Percentiles rank a stretch among this genome's conserved stretches.
Conservation (phyloP, 2,888 invertebrate species). For the Apotomis turbidana region DNA sequence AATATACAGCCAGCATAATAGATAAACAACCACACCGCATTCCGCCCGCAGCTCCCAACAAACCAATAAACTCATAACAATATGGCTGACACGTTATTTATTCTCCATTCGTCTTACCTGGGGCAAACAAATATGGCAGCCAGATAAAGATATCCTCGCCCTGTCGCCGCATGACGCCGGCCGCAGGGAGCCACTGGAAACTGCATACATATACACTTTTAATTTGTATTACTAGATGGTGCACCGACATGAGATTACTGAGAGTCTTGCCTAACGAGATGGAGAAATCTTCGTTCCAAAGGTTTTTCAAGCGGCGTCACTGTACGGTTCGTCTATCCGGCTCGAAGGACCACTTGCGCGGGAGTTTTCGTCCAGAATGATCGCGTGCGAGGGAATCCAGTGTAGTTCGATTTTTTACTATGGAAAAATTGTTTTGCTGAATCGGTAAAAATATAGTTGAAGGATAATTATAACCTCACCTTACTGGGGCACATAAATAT, state of each 20-base stretch:
- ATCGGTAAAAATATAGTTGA: too few species aligned
- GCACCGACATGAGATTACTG: too few species aligned
- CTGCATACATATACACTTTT: constrained; percentile 19
- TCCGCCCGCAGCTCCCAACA: constrained; percentile 26
- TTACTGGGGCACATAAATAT: constrained; percentile 21
- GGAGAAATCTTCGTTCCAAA: background rate
- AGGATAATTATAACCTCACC: too few species aligned
- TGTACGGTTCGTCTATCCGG: constrained; percentile 24
- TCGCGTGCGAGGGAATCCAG: too few species aligned
- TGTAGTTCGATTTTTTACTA: too few species aligned
- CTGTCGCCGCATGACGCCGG: constrained; percentile 39
- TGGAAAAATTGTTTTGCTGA: too few species aligned
- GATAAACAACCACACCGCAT: background rate
- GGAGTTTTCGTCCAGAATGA: constrained; percentile 11
- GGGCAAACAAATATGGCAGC: constrained; percentile 5
- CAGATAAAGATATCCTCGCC: constrained; percentile 35
- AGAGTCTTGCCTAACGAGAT: too few species aligned
- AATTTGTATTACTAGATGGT: constrained; percentile 40
- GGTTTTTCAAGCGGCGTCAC: constrained; percentile 5
- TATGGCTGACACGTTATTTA: constrained; percentile 41
- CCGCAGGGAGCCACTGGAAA: constrained; percentile 4
- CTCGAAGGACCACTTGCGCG: constrained; percentile 32
- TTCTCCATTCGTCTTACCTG: constrained; percentile 39
- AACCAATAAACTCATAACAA: constrained; percentile 14
- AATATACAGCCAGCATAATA: too few species aligned